A percentile compares a stretch with the other conserved stretches of the same genome.
phyloP scores from a whole-genome alignment of 2,888 invertebrate species.

The Mellilla xanthometata region DNA sequence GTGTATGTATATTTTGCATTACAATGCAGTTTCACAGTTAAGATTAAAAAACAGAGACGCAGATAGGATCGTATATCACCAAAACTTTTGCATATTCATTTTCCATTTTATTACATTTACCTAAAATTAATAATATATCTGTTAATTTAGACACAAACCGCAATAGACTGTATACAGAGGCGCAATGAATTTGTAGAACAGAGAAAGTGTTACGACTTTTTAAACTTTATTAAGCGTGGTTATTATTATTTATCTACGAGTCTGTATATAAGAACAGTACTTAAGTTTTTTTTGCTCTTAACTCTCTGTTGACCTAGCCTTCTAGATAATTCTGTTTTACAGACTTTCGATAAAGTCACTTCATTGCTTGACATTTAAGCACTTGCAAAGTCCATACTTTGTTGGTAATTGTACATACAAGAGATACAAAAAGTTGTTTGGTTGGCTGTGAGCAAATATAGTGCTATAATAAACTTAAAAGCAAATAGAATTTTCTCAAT shows the following conservation, averaged over 20 bases:
- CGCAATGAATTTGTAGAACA: constrained; percentile 14
- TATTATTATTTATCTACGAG: constrained; percentile 1
- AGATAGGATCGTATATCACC: no score
- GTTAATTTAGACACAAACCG: constrained; percentile 10
- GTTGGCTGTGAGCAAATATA: no score
- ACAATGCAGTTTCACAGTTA: background rate
- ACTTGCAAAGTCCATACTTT: no score
- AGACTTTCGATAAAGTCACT: no score
- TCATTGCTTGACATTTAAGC: no score
- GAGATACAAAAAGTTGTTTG: no score
- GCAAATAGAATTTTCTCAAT: no score
- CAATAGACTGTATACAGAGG: constrained; percentile 8
- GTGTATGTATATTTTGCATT: background rate
- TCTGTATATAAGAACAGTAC: background rate
- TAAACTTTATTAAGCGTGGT: constrained; percentile 12
- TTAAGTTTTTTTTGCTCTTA: background rate
- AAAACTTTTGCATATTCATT: background rate
- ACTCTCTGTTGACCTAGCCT: background rate
- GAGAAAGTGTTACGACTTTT: constrained; percentile 18
- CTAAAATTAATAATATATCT: background rate
- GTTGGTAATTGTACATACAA: no score
- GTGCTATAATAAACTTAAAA: no score
- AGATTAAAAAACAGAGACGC: background rate
- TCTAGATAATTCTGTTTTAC: no score
- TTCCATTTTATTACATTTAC: no score